These are phyloP conservation scores for Thera britannica DNA, from an alignment of 2,888 invertebrate genomes.

Conservation along the genomic window DNA sequence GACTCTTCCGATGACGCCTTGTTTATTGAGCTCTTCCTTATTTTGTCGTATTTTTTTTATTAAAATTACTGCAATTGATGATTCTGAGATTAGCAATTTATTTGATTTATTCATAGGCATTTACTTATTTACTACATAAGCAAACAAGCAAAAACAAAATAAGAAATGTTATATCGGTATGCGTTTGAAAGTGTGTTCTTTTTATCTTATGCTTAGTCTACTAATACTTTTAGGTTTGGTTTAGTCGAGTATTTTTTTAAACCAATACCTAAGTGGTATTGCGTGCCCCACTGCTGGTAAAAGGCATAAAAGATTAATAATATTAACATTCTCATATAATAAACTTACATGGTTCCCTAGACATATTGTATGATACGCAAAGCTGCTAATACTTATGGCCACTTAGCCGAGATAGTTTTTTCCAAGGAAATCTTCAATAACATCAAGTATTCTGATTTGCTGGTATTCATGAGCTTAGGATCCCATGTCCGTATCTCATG, in stretches of 20 bases:
- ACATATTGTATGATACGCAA: conserved; percentile 1
- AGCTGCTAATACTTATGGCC: conserved; percentile 10
- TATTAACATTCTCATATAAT: not conserved
- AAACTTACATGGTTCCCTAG: conserved; percentile 3
- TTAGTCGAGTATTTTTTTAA: no score
- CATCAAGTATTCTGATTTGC: conserved; percentile 20
- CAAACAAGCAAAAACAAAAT: no score
- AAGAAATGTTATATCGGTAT: no score
- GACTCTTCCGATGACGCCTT: conserved; percentile 9
- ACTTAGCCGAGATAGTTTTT: conserved; percentile 19
- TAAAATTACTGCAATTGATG: conserved; percentile 11
- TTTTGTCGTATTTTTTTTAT: conserved; percentile 17
- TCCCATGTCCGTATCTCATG: conserved; percentile 17
- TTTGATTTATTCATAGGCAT: not conserved
- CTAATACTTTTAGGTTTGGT: no score
- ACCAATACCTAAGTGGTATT: no score
- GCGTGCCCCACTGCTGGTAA: no score
- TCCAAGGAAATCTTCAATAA: conserved; percentile 16
- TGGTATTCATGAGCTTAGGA: conserved; percentile 22
- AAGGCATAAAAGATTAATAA: no score
- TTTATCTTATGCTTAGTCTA: no score
- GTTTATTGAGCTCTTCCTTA: conserved; percentile 21
- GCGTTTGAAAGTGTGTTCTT: no score
- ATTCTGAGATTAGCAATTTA: not conserved
- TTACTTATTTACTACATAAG: no score